A percentile compares a stretch with the other conserved stretches of the same genome.
These are phyloP conservation scores for Xiphydria camelus DNA, from an alignment of 2,888 invertebrate species.

Conservation along the genomic window DNA sequence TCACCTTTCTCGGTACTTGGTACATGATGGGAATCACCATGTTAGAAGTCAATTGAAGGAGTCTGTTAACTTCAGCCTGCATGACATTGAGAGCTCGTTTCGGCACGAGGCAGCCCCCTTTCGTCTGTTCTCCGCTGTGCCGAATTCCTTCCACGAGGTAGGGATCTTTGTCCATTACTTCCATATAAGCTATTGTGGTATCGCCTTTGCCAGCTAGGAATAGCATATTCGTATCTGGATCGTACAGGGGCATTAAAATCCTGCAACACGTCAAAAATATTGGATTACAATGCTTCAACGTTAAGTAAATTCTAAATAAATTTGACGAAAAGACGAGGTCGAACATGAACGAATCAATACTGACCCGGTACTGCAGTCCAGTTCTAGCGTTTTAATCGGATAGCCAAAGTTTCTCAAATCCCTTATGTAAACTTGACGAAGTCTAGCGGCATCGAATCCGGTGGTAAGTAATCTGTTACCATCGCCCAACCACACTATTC, in stretches of 20 bases:
- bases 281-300: neutral
- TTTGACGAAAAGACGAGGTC: no score
- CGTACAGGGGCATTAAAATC: constrained; percentile 89
- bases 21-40: constrained; percentile 92
- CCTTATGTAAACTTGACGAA: constrained; percentile 86
- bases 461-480: constrained; percentile 83
- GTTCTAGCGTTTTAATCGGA: constrained; percentile 76
- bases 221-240: constrained; percentile 92
- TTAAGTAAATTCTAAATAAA: constrained; percentile 4
- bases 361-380: constrained; percentile 85
- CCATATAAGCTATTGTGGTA: constrained; percentile 87
- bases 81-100: constrained; percentile 93
- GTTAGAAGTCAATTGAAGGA: constrained; percentile 83
- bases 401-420: constrained; percentile 81
- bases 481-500: constrained; percentile 89
- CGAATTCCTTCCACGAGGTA: constrained; percentile 85
- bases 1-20: constrained; percentile 88
- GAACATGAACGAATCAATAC: no score
- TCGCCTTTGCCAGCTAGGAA: constrained; percentile 95
- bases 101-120: constrained; percentile 90
- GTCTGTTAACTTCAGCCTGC: constrained; percentile 93
- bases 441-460: constrained; percentile 84
- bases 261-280: constrained; percentile 48
- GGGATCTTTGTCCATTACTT: constrained; percentile 87
- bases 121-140: constrained; percentile 92